Conservation (phyloP, 2,113 vertebrate species). For the Anguilla rostrata region DNA sequence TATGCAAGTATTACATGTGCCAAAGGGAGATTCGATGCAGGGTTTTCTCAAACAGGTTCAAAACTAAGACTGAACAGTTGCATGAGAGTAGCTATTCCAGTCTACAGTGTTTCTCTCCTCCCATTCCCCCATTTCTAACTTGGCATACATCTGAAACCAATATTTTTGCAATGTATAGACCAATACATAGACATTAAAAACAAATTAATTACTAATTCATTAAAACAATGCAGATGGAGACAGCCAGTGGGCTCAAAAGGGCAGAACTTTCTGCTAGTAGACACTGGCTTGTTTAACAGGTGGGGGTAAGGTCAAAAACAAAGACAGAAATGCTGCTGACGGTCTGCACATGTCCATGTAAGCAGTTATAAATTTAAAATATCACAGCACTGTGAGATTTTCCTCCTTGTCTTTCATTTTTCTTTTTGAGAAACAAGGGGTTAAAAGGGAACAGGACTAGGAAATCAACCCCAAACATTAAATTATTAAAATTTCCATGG, state of each 20-base stretch:
- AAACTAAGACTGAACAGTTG: not conserved
- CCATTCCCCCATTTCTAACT: not conserved
- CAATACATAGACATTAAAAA: not conserved
- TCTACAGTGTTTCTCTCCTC: not conserved
- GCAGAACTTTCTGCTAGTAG: not conserved
- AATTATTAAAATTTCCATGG: not conserved
- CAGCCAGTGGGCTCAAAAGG: not conserved
- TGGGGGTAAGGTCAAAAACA: not conserved
- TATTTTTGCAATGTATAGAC: not conserved
- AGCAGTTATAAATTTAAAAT: not conserved
- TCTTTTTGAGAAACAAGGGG: not conserved
- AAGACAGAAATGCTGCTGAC: not conserved
- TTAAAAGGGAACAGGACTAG: not conserved
- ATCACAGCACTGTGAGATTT: not conserved
- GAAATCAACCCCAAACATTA: not conserved
- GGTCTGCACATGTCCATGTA: not conserved
- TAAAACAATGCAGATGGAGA: not conserved
- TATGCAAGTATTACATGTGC: too few relatives aligned
- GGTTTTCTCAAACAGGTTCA: too few relatives aligned
- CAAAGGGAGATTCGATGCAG: too few relatives aligned
- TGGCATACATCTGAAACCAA: not conserved
- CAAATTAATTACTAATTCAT: not conserved
- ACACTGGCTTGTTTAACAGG: not conserved
- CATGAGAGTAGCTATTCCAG: not conserved
- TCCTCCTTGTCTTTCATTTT: not conserved